Evolutionary conservation across 2,797 vertebrate species (phyloP), one percentile per base, ranked within the genome.

Genomic region (Yasuhikotakia modesta): DNA sequence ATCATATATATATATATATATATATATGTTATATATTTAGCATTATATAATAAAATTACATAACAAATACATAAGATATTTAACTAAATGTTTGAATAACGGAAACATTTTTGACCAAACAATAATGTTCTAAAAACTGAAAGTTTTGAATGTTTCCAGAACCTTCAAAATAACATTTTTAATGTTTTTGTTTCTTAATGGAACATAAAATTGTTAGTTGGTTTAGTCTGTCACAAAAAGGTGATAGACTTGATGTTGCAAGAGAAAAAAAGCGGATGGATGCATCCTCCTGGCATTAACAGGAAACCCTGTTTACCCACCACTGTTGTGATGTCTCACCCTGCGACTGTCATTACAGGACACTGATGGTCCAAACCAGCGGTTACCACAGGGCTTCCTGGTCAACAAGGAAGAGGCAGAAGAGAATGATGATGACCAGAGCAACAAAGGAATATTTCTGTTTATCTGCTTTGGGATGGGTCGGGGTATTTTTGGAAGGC

Each of bases 401-500:
- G 61, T 58, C 64, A 68, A 58, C 4, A 27, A 69, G 67, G 53
- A 82, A 83, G 81, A 79, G 74, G 81, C 57, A 84, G 87, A 84
- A 53, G 58, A 85, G 87, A 68, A 75, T 86, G 85, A 87, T 90
- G 88, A 90, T 90, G 90, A 79, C 71, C 74, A 55, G 82, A 80
- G 81, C 80, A 86, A 79, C 82, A 82, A 83, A 84, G 82, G 79
- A 84, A 82, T 91, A 86, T 91, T 92, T 92, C 87, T 93, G 90
- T 93, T 92, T 93, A 92, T 93, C 91, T 91, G 89, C 87, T 88
- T 86, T 82, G 90, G 91, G 91, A 93, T 90, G 91, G 89, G 89
- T 86, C 87, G 87, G 86, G 88, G 88, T 94, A 94, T 94, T 94
- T 93, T 93, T 91, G 91, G 92, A 83, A 89, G 86, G 79, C 88